Percentiles rank a stretch among this genome's conserved stretches.
Evolutionary conservation across 2,888 invertebrate genomes (phyloP).

Genomic region (Heliconius erato): DNA sequence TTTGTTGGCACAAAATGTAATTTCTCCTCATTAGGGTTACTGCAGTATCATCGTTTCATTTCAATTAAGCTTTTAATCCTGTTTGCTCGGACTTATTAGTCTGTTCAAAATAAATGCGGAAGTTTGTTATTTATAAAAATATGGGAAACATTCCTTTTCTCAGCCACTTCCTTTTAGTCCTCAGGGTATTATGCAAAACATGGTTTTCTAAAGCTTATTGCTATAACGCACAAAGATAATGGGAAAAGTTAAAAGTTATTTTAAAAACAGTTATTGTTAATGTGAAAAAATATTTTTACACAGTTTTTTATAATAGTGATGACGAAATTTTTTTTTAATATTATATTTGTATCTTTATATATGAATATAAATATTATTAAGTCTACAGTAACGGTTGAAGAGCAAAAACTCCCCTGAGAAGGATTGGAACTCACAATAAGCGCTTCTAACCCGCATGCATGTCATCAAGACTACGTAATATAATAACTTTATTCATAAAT

Average conservation of each 20-base stretch:
- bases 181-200: conserved; percentile 30
- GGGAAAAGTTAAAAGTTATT: conserved; percentile 24
- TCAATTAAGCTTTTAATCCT: conserved; percentile 39
- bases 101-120: conserved; percentile 33
- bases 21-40: conserved; percentile 37
- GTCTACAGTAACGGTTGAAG: too few species aligned
- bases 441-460: too few species aligned
- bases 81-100: conserved; percentile 28
- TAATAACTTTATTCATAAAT: too few species aligned
- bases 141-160: conserved; percentile 2
- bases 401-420: too few species aligned
- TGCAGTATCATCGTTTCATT: conserved; percentile 41
- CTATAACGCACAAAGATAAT: conserved; percentile 24
- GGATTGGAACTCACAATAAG: too few species aligned
- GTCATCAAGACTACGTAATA: too few species aligned
- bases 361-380: too few species aligned
- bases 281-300: neutral
- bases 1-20: conserved; percentile 31
- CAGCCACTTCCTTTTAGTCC: conserved; percentile 23
- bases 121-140: conserved; percentile 26
- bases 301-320: neutral
- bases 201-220: conserved; percentile 25
- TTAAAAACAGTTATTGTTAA: neutral
- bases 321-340: too few species aligned
- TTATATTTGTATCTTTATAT: too few species aligned